Evolutionary conservation across 2,113 vertebrate genomes (phyloP).

Genomic region (Sylvicapra grimmia): DNA sequence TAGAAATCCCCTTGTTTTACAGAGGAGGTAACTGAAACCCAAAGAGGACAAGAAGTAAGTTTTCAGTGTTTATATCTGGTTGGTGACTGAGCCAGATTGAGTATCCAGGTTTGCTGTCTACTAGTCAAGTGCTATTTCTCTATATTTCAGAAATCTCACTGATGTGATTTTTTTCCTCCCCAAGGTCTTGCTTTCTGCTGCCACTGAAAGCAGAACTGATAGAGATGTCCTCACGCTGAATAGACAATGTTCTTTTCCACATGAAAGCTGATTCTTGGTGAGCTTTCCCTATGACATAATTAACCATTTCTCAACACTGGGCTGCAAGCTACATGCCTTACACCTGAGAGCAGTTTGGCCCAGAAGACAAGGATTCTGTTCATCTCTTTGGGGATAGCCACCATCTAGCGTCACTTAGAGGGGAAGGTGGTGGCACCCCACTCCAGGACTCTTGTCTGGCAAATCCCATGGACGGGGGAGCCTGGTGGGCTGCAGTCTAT

Average conservation of each 20-base stretch:
- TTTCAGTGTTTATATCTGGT: background rate
- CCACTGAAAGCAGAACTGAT: background rate
- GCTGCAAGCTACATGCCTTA: background rate
- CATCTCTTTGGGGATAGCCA: background rate
- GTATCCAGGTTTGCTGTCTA: background rate
- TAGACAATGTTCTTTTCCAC: accelerated
- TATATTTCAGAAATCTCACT: background rate
- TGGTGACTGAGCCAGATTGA: background rate
- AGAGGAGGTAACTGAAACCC: background rate
- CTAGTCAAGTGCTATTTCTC: background rate
- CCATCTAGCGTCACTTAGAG: no score
- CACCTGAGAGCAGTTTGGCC: background rate
- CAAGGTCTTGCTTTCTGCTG: background rate
- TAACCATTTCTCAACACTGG: background rate
- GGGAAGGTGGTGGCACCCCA: no score
- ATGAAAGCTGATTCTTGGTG: background rate
- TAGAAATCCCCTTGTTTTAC: background rate
- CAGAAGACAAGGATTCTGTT: background rate
- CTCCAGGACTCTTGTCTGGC: no score
- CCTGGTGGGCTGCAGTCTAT: no score
- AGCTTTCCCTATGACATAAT: background rate
- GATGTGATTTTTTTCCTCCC: background rate
- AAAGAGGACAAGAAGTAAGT: background rate
- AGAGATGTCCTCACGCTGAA: background rate
- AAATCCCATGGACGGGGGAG: no score